A percentile compares a stretch with the other conserved stretches of the same genome.
Evolutionary conservation across 2,797 vertebrate genomes (phyloP).

Genomic region (Phyllotis vaccarum): DNA sequence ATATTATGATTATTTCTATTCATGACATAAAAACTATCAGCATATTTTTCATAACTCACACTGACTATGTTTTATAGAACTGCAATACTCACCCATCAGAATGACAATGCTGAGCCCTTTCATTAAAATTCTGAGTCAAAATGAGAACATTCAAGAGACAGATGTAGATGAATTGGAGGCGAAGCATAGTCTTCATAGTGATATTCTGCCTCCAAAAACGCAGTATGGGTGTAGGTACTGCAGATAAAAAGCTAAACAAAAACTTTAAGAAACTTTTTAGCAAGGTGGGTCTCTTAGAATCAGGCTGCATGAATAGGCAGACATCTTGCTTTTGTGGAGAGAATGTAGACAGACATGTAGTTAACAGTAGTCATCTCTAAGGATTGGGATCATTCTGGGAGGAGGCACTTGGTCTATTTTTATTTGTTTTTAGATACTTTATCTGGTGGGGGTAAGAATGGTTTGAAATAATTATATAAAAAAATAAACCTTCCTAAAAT

Average conservation of each 20-base stretch:
- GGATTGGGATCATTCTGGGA: background rate
- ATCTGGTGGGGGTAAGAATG: background rate
- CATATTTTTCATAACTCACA: constrained; percentile 31
- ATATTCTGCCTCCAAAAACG: background rate
- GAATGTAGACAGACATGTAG: background rate
- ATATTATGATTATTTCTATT: background rate
- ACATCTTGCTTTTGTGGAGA: background rate
- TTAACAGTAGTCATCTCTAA: background rate
- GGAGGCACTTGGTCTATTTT: background rate
- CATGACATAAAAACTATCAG: background rate
- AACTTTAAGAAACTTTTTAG: constrained; percentile 42
- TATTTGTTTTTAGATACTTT: background rate
- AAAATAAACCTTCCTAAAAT: constrained; percentile 9
- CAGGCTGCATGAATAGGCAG: background rate
- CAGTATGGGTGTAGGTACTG: background rate
- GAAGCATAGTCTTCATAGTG: background rate
- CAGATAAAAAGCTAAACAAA: background rate
- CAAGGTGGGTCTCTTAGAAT: background rate
- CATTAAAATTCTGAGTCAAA: background rate
- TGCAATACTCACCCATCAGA: background rate
- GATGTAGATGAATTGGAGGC: background rate
- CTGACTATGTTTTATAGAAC: constrained; percentile 5
- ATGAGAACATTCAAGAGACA: background rate
- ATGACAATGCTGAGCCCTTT: background rate
- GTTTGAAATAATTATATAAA: constrained; percentile 5